These are phyloP conservation scores for Drosophila rufa DNA, from an alignment of 1,140 invertebrate genomes.

Conservation along the genomic window DNA sequence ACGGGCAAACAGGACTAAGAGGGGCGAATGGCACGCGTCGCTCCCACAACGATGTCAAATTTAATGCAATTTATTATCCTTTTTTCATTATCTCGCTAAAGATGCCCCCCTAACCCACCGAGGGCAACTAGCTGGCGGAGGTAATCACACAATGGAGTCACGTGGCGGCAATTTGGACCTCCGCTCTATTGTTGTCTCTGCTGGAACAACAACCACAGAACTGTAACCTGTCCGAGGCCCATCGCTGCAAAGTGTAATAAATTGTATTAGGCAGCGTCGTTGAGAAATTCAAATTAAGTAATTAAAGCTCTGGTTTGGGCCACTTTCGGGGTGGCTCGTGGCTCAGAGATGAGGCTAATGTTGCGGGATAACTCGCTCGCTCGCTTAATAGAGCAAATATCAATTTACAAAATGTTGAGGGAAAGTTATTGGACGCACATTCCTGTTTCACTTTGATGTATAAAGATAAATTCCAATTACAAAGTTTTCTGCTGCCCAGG, in stretches of 20 bases:
- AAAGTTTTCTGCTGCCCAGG: constrained; percentile 29
- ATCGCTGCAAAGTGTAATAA: constrained; percentile 71
- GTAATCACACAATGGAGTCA: constrained; percentile 72
- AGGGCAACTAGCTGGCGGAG: constrained; percentile 55
- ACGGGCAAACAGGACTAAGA: constrained; percentile 36
- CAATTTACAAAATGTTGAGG: constrained; percentile 24
- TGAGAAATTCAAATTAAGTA: constrained; percentile 82
- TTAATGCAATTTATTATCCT: constrained; percentile 85
- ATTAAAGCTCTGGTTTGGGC: constrained; percentile 55
- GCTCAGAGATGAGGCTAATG: constrained; percentile 10
- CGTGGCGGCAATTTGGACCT: constrained; percentile 82
- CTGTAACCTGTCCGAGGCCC: constrained; percentile 29
- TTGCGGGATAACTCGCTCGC: constrained; percentile 9
- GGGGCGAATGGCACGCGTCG: constrained; percentile 47
- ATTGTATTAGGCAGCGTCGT: constrained; percentile 67
- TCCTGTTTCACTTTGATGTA: constrained; percentile 38
- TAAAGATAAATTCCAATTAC: constrained; percentile 50
- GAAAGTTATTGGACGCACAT: constrained; percentile 8
- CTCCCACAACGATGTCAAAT: constrained; percentile 69
- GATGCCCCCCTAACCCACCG: constrained; percentile 23
- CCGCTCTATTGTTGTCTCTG: constrained; percentile 64
- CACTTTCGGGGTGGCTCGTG: constrained; percentile 9
- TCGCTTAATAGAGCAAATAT: constrained; percentile 49
- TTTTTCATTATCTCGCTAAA: constrained; percentile 80
- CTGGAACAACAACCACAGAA: constrained; percentile 64